Evolutionary conservation across 2,113 vertebrate genomes (phyloP).

Genomic region (Phasianus colchicus): DNA sequence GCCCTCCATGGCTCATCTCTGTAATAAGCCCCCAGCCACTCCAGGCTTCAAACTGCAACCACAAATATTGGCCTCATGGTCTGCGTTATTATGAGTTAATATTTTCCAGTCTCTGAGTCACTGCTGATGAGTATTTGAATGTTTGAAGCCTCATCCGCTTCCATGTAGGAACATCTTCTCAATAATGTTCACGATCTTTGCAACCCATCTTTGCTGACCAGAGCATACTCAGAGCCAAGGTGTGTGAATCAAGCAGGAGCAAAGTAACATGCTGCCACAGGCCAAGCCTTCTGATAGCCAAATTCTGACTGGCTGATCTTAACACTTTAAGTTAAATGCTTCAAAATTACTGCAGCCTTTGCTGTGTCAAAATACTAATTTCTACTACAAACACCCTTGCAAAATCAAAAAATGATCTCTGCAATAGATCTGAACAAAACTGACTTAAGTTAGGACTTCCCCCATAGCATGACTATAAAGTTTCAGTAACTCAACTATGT

Average conservation of each 20-base stretch:
- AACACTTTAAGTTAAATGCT: neutral
- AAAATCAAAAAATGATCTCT: neutral
- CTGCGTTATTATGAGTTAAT: neutral
- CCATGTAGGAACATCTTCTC: neutral
- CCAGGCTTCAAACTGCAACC: neutral
- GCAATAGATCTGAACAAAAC: neutral
- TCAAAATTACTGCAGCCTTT: neutral
- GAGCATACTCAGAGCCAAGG: neutral
- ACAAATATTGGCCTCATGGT: neutral
- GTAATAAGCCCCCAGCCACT: neutral
- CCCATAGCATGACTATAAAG: neutral
- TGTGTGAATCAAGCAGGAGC: neutral
- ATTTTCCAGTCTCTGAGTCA: constrained; percentile 40
- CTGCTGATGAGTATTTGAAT: neutral
- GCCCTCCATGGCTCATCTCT: fast-evolving
- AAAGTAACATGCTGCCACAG: fast-evolving
- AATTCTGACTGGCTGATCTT: neutral
- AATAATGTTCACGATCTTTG: neutral
- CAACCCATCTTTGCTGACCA: neutral
- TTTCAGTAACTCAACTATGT: neutral
- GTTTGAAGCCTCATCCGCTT: neutral
- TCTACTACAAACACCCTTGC: neutral
- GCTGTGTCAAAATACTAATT: neutral
- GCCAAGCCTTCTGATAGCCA: neutral
- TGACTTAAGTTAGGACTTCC: neutral